These are phyloP conservation scores for Macropus fuliginosus DNA, from an alignment of 2,797 vertebrate species.

Conservation along the genomic window DNA sequence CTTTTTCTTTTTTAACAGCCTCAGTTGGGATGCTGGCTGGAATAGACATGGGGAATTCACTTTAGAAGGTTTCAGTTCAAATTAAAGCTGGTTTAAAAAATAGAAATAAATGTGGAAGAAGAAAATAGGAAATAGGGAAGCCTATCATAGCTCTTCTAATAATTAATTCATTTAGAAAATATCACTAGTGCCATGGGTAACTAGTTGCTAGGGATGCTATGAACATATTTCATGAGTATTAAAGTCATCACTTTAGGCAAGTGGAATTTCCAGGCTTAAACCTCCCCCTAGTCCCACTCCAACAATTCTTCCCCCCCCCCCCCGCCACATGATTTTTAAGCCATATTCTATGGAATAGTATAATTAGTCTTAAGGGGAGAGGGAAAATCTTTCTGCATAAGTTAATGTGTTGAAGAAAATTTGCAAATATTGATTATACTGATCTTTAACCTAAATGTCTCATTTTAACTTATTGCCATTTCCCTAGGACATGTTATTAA, in stretches of 20 bases:
- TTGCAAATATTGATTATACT: not conserved
- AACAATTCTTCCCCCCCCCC: not conserved
- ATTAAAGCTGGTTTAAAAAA: not conserved
- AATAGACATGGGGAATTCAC: not conserved
- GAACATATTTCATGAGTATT: not conserved
- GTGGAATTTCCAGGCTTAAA: not conserved
- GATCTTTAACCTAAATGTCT: not conserved
- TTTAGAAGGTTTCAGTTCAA: not conserved
- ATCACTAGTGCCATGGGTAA: not conserved
- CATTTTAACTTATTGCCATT: not conserved
- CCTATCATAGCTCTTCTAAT: not conserved
- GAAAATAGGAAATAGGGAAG: not conserved
- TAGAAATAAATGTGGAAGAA: not conserved
- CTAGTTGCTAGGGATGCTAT: not conserved
- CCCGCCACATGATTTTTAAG: not conserved
- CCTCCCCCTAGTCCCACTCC: not conserved
- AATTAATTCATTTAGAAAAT: not conserved
- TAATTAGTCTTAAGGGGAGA: not conserved
- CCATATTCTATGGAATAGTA: not conserved
- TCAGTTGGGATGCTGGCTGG: not conserved
- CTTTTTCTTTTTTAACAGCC: not conserved
- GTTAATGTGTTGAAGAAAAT: not conserved
- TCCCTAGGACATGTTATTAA: not conserved
- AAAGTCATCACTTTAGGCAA: not conserved
- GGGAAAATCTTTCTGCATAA: not conserved